Conservation (phyloP, 1,140 invertebrate species). For the Dicyema japonicum region DNA sequence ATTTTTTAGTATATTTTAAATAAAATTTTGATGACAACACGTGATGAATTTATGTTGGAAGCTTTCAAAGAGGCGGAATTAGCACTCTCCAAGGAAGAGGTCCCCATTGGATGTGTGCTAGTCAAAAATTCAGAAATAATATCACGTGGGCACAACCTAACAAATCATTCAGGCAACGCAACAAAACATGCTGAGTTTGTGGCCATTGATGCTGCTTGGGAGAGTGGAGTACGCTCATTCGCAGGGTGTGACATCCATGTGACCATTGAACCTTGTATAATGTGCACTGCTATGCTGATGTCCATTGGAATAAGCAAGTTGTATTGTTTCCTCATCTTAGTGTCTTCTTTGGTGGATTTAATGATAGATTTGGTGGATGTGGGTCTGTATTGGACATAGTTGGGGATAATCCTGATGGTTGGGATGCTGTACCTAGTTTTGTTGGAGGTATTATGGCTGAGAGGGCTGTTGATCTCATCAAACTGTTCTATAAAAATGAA, state of each 20-base stretch:
- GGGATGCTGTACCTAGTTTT: conserved; percentile 9
- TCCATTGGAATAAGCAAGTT: too few relatives aligned
- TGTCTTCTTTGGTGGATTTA: conserved; percentile 65
- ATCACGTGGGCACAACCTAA: conserved; percentile 17
- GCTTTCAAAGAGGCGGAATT: conserved; percentile 31
- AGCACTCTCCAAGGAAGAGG: conserved; percentile 45
- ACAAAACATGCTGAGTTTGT: conserved; percentile 79
- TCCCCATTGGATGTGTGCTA: conserved; percentile 85
- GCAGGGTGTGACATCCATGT: conserved; percentile 38
- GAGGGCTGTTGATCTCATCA: conserved; percentile 48
- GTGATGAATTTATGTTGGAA: too few relatives aligned
- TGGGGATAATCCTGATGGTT: conserved; percentile 7
- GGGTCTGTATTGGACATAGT: conserved; percentile 46
- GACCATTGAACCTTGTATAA: conserved; percentile 87
- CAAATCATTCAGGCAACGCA: conserved; percentile 52
- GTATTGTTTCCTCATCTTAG: too few relatives aligned
- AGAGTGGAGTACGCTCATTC: conserved; percentile 34
- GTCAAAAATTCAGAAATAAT: conserved; percentile 29
- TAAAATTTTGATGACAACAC: too few relatives aligned
- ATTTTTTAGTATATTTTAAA: too few relatives aligned
- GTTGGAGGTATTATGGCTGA: conserved; percentile 30
- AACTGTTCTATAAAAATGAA: conserved; percentile 63
- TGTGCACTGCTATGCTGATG: conserved; percentile 64
- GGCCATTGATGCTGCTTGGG: conserved; percentile 54
- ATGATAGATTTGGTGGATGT: conserved; percentile 78